Evolutionary conservation across 2,113 vertebrate genomes (phyloP), one percentile per base, ranked within the genome.

Genomic region (Chunga burmeisteri): DNA sequence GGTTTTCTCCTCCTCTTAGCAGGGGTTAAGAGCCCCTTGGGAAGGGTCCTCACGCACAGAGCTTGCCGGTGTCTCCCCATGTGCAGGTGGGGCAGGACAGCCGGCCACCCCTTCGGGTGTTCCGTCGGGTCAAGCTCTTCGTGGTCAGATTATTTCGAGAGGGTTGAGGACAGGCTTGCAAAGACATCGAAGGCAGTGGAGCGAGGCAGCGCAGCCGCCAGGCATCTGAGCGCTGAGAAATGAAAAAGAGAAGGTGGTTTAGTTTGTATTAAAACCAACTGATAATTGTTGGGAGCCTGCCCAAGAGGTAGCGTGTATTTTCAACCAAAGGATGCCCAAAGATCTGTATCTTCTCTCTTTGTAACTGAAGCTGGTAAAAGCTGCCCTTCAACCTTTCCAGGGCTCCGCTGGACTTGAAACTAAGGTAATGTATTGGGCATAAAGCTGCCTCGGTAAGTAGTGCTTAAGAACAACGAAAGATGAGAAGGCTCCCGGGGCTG

Each of bases 51-150:
- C 21, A 0, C 0, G 49, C 30, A 0, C 49, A 6, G 55, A 18
- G 17, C 27, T 21, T 10, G 13, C 77, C 0, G 13, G 7, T 34
- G 53, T n/a, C 67, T 50, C 9, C 52, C n/a, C 3, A 0, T 2
- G 42, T 26, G 36, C 11, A 3, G 53, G 46, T 1, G 16, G 56
- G 59, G 74, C 32, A 30, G 59, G 56, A 40, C 40, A 40, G 42
- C 29, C 49, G 13, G 55, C 44, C 56, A 23, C 36, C 25, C 16
- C 36, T 11, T 7, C 6, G 55, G 38, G 52, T 3, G 13, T 8
- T 38, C 49, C 27, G 4, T 7, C 7, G 5, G 29, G 7, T 10
- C 56, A 3, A 1, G 47, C 11, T 9, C 16, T 34, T 73, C 38
- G 65, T n/a, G 21, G 40, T 10, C 30, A 25, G 5, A 26, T 50